Base-by-base conservation (phyloP, 2,888 invertebrate genomes). In the Lacanobia wlatinum region DNA sequence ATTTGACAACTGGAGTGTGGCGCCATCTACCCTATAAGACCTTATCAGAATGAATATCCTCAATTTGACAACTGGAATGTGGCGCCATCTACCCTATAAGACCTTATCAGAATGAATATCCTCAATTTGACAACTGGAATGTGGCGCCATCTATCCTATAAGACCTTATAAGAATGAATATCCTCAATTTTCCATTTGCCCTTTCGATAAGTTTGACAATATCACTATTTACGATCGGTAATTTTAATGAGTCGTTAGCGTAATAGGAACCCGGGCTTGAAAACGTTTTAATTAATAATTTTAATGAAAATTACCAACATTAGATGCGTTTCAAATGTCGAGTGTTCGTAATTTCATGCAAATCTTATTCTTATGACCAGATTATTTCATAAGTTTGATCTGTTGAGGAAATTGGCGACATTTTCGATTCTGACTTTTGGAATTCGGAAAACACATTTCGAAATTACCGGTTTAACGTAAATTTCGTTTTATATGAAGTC, bases 221-320 rank as follows among this genome's bases (percentile, higher is more conserved):
- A 52, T 0, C 8, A 48, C 3, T 16, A 60, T 66, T 74, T 60
- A 74, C 12, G 40, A 23, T 48, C 14, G 4, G 12, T 40, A 43
- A 34, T 2, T 0, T n/a, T 4, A 74, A 55, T 21, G 38, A 40
- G 2, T n/a, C 5, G 6, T 48, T 28, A 12, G 4, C 1, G 28
- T n/a, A 9, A 50, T 67, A 34, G 21, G 18, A 55, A 67, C 23
- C 5, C 48, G 18, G 53, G 48, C 18, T 74, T 66, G 28, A 28
- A 64, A 55, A 61, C 63, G 5, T 46, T 46, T 60, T 38, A 64
- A 61, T 70, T 56, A 28, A 21, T 16, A 0, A 65, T 77, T 77
- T 16, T 64, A 64, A 77, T 71, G 64, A 56, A 52, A 61, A 77
- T 61, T 40, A 34, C 28, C 23, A 23, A 34, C 12, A 34, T 76